Evolutionary conservation across 2,113 vertebrate species (phyloP), one percentile per base, ranked within the genome.

Genomic region (Sylvia atricapilla): DNA sequence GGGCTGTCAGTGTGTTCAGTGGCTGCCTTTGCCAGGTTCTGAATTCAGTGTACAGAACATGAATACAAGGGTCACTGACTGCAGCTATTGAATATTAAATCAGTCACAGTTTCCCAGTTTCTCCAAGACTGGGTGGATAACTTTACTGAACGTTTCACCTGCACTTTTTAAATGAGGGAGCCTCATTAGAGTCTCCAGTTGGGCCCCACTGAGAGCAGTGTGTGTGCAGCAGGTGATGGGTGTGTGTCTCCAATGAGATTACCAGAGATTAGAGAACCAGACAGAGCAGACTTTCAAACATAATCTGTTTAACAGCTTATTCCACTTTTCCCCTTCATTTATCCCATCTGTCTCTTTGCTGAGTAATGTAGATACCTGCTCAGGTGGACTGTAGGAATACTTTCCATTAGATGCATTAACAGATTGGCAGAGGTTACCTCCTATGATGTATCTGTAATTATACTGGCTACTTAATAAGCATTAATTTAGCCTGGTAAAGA

Each of bases 231-330:
- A 81, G 88, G 8, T 84, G 92, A 68, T 82, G 85, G 83, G 60
- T 49, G 37, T 84, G 86, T 70, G 56, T 87, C 56, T 92, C 41
- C 88, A 76, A 25, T 58, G 69, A 87, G 94, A 95, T 96, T 94
- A 94, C 22, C 39, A 39, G 73, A 84, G 93, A 93, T 43, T 87
- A 84, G 60, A 66, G 88, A 94, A 84, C 83, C 86, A 96, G 96
- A 96, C 94, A 90, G 93, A 88, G 90, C 88, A 95, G 94, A 93
- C 90, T 93, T 96, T 92, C 90, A 89, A 92, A 78, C 46, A 13
- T 91, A 94, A 96, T 94, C 93, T 79, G 14, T 87, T 97, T 96
- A 97, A 93, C 69, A 89, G 66, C 55, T 96, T 84, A 92, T 87
- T 96, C 90, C 58, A 84, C 86, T 94, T 96, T 96, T 96, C 69